Evolutionary conservation across 2,888 invertebrate genomes (phyloP), one percentile per base, ranked within the genome.

Genomic region (Lochmaea crataegi): DNA sequence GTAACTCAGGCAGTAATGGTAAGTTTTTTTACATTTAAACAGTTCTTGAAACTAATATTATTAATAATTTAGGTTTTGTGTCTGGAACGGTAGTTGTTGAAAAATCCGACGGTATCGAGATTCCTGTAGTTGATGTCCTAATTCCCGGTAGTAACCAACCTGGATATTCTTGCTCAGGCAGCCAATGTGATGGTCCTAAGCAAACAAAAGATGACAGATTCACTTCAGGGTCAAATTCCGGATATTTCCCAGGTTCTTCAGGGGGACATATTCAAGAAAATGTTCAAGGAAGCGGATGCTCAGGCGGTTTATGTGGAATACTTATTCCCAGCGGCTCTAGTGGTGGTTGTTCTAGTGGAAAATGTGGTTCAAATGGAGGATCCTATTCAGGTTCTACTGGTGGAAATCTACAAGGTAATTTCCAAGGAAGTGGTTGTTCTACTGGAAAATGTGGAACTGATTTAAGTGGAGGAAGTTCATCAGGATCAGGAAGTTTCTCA

Each of bases 1-100:
- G 10, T 9, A 18, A 57, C 6, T 7, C 58, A 1, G 57, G 57
- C 10, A 26, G 10, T 58, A 32, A 58, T 32, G n/a, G 58, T 58
- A 58, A 32, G 32, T 53, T 16, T 16, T 16, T 6, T n/a, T 53
- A 10, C 48, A 14, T 5, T 12, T 5, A 11, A 16, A 56, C 5
- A 22, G n/a, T 56, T 22, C 0, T 7, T 16, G 10, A 22, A 18
- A 16, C 1, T 48, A 48, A 48, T 14, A 14, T 14, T 56, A 56
- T 32, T 56, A 61, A 60, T 9, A 58, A 45, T 32, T 57, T 48
- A 53, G 75, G 71, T 51, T 72, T 61, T 60, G 75, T 71, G 4
- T 56, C 73, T 42, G 78, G 76, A 60, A 71, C 70, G 48, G 76
- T 78, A 9, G 58, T 58, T 16, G 74, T 78, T 42, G 69, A 78